Evolutionary conservation across 2,797 vertebrate genomes (phyloP).

Genomic region (Ctenopoma multispine): DNA sequence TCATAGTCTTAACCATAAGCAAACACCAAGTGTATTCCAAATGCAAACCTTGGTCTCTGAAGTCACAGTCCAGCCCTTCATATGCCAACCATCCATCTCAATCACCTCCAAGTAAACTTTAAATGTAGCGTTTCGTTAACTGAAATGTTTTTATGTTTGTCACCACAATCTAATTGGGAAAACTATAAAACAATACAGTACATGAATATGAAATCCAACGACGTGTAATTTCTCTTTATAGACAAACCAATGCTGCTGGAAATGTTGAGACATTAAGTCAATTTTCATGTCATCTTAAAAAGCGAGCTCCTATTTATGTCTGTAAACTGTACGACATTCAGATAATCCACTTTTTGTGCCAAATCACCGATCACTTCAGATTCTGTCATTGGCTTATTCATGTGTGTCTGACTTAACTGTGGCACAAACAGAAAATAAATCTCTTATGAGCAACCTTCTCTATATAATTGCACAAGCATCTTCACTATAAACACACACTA

Average conservation of each 20-base stretch:
- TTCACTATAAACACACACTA: slow-evolving; percentile 60
- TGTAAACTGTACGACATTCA: background rate
- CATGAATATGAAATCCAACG: too few relatives aligned
- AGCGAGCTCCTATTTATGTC: background rate
- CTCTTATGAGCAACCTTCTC: slow-evolving; percentile 29
- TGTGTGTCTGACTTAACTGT: slow-evolving; percentile 1
- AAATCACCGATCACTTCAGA: slow-evolving; percentile 2
- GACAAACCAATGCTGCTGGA: background rate
- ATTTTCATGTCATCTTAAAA: too few relatives aligned
- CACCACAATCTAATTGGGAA: background rate
- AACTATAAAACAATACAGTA: background rate
- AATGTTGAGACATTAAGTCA: background rate
- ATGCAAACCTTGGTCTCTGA: background rate
- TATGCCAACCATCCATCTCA: background rate
- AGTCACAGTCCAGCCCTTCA: background rate
- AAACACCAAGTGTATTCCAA: too few relatives aligned
- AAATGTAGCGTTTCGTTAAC: background rate
- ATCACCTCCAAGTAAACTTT: background rate
- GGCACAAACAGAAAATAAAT: slow-evolving; percentile 3
- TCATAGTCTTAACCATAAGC: background rate
- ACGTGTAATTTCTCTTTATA: too few relatives aligned
- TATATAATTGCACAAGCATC: slow-evolving; percentile 50
- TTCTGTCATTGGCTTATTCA: background rate
- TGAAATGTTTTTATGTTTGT: background rate
- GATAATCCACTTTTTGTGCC: background rate